These are phyloP conservation scores for Pseudochirops cupreus DNA, from an alignment of 2,797 vertebrate genomes.

Conservation along the genomic window DNA sequence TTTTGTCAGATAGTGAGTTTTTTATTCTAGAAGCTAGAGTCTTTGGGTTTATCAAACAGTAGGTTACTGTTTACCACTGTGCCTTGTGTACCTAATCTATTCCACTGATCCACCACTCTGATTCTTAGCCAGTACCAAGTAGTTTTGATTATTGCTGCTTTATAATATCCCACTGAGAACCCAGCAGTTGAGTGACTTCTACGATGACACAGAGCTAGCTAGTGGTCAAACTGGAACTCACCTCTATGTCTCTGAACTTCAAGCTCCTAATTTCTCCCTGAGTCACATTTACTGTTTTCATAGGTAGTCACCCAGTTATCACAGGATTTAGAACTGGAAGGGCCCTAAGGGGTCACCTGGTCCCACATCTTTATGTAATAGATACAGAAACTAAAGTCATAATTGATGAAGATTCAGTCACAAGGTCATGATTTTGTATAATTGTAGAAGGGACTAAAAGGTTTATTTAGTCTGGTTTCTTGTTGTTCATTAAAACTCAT, in stretches of 20 bases:
- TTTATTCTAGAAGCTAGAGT: too few species aligned
- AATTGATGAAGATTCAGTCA: not conserved
- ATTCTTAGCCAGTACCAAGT: too few species aligned
- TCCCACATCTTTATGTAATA: not conserved
- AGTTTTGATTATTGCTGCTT: too few species aligned
- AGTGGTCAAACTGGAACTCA: not conserved
- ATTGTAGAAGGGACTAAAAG: not conserved
- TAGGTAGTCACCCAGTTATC: not conserved
- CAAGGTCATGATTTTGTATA: not conserved
- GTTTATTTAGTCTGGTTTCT: not conserved
- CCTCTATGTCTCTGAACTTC: not conserved
- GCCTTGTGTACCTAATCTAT: too few species aligned
- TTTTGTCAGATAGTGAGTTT: too few species aligned
- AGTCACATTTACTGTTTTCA: not conserved
- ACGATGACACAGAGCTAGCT: not conserved
- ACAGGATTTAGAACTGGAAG: not conserved
- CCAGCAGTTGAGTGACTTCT: not conserved
- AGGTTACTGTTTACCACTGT: too few species aligned
- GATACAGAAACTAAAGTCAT: not conserved
- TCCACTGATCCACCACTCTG: too few species aligned
- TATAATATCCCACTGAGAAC: too few species aligned
- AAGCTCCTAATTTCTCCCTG: not conserved
- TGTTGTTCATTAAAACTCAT: not conserved
- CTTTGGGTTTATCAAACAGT: too few species aligned
- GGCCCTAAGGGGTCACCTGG: not conserved